Conservation (phyloP, 2,888 invertebrate genomes). For the Leptinotarsa haldemani region DNA sequence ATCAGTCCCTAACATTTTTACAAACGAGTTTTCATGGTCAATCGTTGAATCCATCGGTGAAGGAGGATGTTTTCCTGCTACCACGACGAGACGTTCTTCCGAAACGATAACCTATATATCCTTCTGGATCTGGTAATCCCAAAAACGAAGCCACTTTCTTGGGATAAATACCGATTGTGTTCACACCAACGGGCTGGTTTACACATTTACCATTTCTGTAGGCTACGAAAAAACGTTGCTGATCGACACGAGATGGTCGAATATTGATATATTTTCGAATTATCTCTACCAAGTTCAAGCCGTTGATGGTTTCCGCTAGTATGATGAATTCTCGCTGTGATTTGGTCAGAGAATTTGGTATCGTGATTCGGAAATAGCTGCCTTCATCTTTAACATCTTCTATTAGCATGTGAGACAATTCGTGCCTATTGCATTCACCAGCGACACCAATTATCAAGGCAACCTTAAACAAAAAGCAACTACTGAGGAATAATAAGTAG, state of each 20-base stretch:
- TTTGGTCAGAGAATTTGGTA: conserved; percentile 6
- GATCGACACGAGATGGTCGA: conserved; percentile 29
- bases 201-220: conserved; percentile 24
- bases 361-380: conserved; percentile 27
- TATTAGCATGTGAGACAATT: conserved; percentile 42
- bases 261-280: conserved; percentile 36
- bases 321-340: conserved; percentile 39
- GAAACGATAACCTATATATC: conserved; percentile 40
- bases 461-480: neutral
- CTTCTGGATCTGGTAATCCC: conserved; percentile 34
- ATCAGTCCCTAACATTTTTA: too few species aligned
- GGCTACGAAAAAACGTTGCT: conserved; percentile 25
- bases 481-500: neutral
- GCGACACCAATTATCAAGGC: conserved; percentile 22
- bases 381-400: conserved; percentile 43
- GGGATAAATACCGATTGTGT: conserved; percentile 25
- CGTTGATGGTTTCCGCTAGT: conserved; percentile 24
- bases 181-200: conserved; percentile 23
- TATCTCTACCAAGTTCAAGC: conserved; percentile 21
- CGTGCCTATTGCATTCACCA: conserved; percentile 36
- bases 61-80: neutral
- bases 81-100: conserved; percentile 23
- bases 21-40: neutral
- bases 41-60: neutral
- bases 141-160: conserved; percentile 27